A percentile compares a stretch with the other conserved stretches of the same genome.
phyloP scores from a whole-genome alignment of 2,888 invertebrate species.

The Cephalotes varians region DNA sequence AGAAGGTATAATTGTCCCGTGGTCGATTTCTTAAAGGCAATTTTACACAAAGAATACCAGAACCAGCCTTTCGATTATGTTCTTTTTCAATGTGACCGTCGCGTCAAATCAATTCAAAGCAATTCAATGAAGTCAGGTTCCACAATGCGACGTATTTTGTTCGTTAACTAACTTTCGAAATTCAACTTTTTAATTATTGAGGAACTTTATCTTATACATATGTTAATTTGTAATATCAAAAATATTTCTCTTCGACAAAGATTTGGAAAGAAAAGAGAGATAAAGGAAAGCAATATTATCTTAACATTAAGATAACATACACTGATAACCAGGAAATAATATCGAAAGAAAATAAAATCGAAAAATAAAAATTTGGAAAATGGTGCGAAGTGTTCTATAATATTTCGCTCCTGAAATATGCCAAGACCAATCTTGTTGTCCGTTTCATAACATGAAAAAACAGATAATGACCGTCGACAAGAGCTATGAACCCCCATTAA shows the following conservation, averaged over 20 bases:
- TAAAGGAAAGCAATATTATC: background rate
- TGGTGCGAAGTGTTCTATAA: background rate
- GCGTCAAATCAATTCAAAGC: background rate
- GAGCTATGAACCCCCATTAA: conserved; percentile 21
- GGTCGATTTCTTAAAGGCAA: conserved; percentile 7
- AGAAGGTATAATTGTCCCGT: background rate
- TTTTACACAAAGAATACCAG: background rate
- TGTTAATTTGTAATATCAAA: background rate
- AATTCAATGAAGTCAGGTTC: background rate
- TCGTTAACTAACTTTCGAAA: conserved; percentile 13
- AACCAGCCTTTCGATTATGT: background rate
- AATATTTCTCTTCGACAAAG: background rate
- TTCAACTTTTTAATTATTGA: conserved; percentile 28
- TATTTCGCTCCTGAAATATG: conserved; percentile 28
- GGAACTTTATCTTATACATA: conserved; percentile 13
- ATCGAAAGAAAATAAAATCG: background rate
- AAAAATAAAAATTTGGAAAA: conserved; percentile 1
- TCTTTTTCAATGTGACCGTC: background rate
- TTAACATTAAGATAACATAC: background rate
- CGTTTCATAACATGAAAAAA: background rate
- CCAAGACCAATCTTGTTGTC: conserved; percentile 17
- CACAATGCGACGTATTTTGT: background rate
- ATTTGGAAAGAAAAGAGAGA: background rate
- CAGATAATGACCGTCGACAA: background rate
- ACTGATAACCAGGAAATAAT: background rate